A percentile compares a stretch with the other conserved stretches of the same genome.
Conservation (phyloP, 2,113 vertebrate genomes). For the Corythoichthys haematopterus region DNA sequence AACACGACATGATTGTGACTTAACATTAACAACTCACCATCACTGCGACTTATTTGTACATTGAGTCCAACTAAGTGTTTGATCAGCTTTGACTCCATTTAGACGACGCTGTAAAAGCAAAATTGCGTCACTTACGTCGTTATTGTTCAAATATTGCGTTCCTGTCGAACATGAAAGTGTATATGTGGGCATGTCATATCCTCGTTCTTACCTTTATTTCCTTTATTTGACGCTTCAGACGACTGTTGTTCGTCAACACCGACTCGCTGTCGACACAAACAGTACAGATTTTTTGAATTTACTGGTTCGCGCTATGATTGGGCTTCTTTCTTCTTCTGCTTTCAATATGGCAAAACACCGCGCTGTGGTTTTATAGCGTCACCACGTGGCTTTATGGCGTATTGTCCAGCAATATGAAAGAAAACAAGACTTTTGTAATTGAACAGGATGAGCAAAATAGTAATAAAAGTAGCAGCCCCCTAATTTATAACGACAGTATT, state of each 20-base stretch:
- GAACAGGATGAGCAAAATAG: too few relatives aligned
- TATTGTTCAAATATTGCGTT: not conserved
- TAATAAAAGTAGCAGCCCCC: too few relatives aligned
- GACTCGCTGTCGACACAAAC: not conserved
- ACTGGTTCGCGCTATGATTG: slow-evolving; percentile 36
- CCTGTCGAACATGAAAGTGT: not conserved
- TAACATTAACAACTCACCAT: slow-evolving; percentile 49
- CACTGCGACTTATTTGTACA: slow-evolving; percentile 63
- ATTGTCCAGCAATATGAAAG: not conserved
- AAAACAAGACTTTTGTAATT: too few relatives aligned
- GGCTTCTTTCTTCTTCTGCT: slow-evolving; percentile 31
- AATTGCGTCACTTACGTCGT: not conserved
- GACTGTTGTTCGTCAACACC: not conserved
- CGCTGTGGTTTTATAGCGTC: not conserved
- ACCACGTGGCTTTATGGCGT: not conserved
- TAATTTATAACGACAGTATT: too few relatives aligned
- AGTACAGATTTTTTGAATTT: slow-evolving; percentile 36
- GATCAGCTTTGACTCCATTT: slow-evolving; percentile 48
- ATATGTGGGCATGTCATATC: rapidly evolving
- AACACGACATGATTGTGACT: not conserved
- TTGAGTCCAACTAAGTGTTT: slow-evolving; percentile 49
- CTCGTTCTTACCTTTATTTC: not conserved
- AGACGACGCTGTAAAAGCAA: not conserved
- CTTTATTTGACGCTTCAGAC: not conserved
- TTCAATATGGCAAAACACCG: not conserved